Conservation (phyloP, 2,888 invertebrate species). For the Eupithecia pulchellata region DNA sequence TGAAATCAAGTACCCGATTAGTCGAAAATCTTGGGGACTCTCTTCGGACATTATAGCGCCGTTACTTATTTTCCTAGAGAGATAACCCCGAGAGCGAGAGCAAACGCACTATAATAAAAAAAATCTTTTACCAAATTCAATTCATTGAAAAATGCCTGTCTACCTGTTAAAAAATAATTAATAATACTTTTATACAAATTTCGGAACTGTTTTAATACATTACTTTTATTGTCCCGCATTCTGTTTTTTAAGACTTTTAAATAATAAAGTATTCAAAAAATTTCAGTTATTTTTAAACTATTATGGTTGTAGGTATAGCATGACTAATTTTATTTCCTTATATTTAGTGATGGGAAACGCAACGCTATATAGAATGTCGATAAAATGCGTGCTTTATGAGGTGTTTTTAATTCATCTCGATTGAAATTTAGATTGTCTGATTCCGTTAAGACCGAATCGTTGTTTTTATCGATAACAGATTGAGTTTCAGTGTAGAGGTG, state of each 20-base stretch:
- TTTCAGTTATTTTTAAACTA: constrained; percentile 20
- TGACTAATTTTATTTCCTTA: neutral
- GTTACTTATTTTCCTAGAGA: too few species aligned
- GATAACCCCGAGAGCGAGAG: too few species aligned
- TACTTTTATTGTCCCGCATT: too few species aligned
- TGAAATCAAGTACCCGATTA: too few species aligned
- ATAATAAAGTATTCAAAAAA: constrained; percentile 5
- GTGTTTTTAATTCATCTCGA: constrained; percentile 52
- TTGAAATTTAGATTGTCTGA: constrained; percentile 54
- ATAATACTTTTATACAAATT: neutral
- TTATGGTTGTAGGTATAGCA: constrained; percentile 2
- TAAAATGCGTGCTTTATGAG: constrained; percentile 46
- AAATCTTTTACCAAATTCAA: too few species aligned
- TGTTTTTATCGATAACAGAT: constrained; percentile 52
- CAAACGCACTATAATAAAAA: too few species aligned
- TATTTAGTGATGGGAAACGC: constrained; percentile 38
- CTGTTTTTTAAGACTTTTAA: constrained; percentile 6
- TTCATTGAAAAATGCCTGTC: too few species aligned
- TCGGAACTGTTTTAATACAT: neutral
- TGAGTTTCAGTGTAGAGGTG: constrained; percentile 51
- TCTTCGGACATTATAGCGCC: too few species aligned
- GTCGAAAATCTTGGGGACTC: too few species aligned
- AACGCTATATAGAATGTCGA: constrained; percentile 38
- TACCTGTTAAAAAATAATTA: neutral
- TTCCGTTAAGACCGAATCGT: constrained; percentile 49